Percentiles rank a stretch among this genome's conserved stretches.
Conservation (phyloP, 2,888 invertebrate genomes). For the Epinotia demarniana region DNA sequence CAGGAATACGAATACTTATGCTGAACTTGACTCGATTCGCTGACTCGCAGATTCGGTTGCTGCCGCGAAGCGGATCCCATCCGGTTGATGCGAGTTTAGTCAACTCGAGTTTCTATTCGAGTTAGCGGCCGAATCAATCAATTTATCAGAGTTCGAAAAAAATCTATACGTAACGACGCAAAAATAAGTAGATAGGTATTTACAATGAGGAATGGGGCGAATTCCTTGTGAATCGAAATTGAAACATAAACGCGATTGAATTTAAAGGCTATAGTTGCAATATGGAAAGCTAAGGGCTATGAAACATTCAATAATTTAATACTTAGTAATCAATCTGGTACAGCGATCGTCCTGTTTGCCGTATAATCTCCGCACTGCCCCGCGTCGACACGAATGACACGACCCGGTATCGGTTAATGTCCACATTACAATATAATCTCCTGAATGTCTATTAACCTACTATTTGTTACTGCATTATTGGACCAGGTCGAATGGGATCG, state of each 20-base stretch:
- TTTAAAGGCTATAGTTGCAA: not conserved
- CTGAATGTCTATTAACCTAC: not conserved
- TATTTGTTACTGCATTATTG: slow-evolving; percentile 1
- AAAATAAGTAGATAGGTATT: too few species aligned
- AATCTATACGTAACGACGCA: too few species aligned
- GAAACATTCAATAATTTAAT: slow-evolving; percentile 58
- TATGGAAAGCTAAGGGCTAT: not conserved
- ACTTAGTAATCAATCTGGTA: slow-evolving; percentile 64
- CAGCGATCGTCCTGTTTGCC: slow-evolving; percentile 75
- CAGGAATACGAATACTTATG: too few species aligned
- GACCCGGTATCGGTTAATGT: slow-evolving; percentile 72
- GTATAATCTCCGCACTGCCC: slow-evolving; percentile 73
- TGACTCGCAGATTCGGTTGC: too few species aligned
- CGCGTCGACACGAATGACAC: slow-evolving; percentile 78
- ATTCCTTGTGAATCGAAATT: too few species aligned
- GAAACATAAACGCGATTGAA: not conserved
- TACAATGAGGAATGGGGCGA: too few species aligned
- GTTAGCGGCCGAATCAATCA: too few species aligned
- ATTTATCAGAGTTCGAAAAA: too few species aligned
- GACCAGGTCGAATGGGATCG: not conserved
- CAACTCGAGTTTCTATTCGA: too few species aligned
- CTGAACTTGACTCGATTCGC: too few species aligned
- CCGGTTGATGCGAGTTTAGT: too few species aligned
- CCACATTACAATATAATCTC: slow-evolving; percentile 37
- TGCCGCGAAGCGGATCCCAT: too few species aligned